Evolutionary conservation across 2,888 invertebrate species (phyloP).

Genomic region (Phyllotreta striolata): DNA sequence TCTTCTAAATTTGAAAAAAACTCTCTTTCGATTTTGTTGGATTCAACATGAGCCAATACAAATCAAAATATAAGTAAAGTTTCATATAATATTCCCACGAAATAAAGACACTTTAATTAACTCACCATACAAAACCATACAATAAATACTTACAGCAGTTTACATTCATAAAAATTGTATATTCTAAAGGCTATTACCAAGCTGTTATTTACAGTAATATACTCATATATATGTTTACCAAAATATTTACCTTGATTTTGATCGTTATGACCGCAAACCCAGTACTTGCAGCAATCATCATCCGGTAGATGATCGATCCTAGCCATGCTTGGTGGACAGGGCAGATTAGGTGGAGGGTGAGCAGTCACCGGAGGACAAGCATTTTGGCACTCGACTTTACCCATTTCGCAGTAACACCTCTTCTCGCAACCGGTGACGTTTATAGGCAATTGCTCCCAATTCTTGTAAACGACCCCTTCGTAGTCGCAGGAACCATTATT

Average conservation of each 20-base stretch:
- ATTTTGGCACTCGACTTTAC: slow-evolving; percentile 84
- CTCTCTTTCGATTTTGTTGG: no score
- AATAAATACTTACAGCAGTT: no score
- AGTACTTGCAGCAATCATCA: slow-evolving; percentile 86
- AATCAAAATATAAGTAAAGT: no score
- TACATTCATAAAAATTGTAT: no score
- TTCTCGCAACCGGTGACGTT: slow-evolving; percentile 85
- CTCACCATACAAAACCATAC: no score
- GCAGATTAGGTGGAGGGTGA: slow-evolving; percentile 76
- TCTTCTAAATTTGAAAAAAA: no score
- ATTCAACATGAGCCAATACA: no score
- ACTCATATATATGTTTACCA: background rate
- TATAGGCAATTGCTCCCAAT: slow-evolving; percentile 84
- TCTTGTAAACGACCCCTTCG: slow-evolving; percentile 71
- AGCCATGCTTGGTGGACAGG: slow-evolving; percentile 75
- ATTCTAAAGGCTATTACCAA: background rate
- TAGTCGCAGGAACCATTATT: slow-evolving; percentile 85
- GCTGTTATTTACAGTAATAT: slow-evolving; percentile 9
- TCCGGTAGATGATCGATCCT: slow-evolving; percentile 72
- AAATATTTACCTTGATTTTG: slow-evolving; percentile 30
- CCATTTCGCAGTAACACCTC: slow-evolving; percentile 87
- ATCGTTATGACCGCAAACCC: slow-evolving; percentile 66
- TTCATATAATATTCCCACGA: no score
- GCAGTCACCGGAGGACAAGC: slow-evolving; percentile 81
- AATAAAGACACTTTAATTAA: no score